A percentile compares a stretch with the other conserved stretches of the same genome.
These are phyloP conservation scores for Enchytraeus crypticus DNA, from an alignment of 2,888 invertebrate species.

Conservation along the genomic window DNA sequence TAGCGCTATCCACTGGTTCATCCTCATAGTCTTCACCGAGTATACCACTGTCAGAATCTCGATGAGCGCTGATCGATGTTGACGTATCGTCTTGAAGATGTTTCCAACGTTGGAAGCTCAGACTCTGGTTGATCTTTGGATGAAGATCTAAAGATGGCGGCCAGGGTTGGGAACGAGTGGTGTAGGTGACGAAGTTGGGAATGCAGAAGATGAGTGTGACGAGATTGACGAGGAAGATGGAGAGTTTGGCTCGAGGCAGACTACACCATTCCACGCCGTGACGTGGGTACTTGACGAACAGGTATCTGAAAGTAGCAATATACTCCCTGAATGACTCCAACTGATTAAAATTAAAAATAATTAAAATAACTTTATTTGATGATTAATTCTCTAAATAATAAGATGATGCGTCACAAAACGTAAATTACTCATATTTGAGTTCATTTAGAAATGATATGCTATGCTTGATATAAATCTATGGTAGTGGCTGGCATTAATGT, in stretches of 20 bases:
- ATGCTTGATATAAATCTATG: too few species aligned
- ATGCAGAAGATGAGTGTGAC: slow-evolving; percentile 42
- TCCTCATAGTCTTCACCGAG: too few species aligned
- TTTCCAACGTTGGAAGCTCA: slow-evolving; percentile 32
- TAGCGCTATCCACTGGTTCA: too few species aligned
- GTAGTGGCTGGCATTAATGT: too few species aligned
- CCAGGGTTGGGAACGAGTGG: not conserved
- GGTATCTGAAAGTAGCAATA: slow-evolving; percentile 61
- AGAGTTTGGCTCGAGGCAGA: slow-evolving; percentile 69
- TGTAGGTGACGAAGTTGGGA: slow-evolving; percentile 50
- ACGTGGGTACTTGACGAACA: slow-evolving; percentile 57
- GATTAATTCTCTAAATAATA: too few species aligned
- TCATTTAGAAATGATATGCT: too few species aligned
- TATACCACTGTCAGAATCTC: slow-evolving; percentile 71
- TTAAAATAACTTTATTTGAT: too few species aligned
- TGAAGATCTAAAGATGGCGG: slow-evolving; percentile 3
- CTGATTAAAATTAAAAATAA: too few species aligned
- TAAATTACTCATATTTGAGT: too few species aligned
- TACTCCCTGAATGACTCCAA: too few species aligned
- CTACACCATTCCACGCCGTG: slow-evolving; percentile 74
- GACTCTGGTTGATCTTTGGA: slow-evolving; percentile 53
- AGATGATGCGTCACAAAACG: too few species aligned
- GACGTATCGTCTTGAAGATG: slow-evolving; percentile 53
- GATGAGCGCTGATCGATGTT: slow-evolving; percentile 72
- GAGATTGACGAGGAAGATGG: slow-evolving; percentile 56